Percentiles rank a stretch among this genome's conserved stretches.
Evolutionary conservation across 2,888 invertebrate genomes (phyloP).

Genomic region (Ernsta delagoae): DNA sequence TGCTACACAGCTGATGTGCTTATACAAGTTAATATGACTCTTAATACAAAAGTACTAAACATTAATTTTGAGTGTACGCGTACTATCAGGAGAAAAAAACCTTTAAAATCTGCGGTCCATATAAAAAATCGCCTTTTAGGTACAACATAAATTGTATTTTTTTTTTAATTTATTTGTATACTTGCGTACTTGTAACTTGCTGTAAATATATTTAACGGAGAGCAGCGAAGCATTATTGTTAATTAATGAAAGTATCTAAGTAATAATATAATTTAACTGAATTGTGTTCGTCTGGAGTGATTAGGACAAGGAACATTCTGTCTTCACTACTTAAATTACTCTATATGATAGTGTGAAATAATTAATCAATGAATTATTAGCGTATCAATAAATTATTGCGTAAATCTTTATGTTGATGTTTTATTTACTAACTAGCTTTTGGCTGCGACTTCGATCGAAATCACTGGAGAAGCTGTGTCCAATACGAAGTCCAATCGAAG

Average conservation of each 20-base stretch:
- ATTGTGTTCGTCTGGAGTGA: slow-evolving; percentile 27
- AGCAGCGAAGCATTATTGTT: slow-evolving; percentile 25
- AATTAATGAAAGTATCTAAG: slow-evolving; percentile 3
- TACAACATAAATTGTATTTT: slow-evolving; percentile 2
- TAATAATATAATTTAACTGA: slow-evolving; percentile 21
- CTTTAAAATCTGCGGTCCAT: neutral
- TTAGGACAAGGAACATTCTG: slow-evolving; percentile 53
- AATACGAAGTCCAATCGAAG: no score
- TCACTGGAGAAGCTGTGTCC: no score
- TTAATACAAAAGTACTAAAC: neutral
- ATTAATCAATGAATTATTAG: slow-evolving; percentile 79
- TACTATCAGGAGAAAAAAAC: neutral
- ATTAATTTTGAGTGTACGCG: neutral
- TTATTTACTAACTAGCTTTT: no score
- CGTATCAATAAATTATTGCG: slow-evolving; percentile 81
- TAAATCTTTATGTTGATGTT: slow-evolving; percentile 54
- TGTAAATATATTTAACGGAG: slow-evolving; percentile 33
- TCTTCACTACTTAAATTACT: slow-evolving; percentile 77
- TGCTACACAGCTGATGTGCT: neutral
- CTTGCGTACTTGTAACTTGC: slow-evolving; percentile 31
- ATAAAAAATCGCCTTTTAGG: slow-evolving; percentile 6
- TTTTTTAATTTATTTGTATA: slow-evolving; percentile 17
- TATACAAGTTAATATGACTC: neutral
- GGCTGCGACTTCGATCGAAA: no score
- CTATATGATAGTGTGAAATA: slow-evolving; percentile 71